Evolutionary conservation across 2,113 vertebrate species (phyloP), one percentile per base, ranked within the genome.

Genomic region (Trogon surrucura): DNA sequence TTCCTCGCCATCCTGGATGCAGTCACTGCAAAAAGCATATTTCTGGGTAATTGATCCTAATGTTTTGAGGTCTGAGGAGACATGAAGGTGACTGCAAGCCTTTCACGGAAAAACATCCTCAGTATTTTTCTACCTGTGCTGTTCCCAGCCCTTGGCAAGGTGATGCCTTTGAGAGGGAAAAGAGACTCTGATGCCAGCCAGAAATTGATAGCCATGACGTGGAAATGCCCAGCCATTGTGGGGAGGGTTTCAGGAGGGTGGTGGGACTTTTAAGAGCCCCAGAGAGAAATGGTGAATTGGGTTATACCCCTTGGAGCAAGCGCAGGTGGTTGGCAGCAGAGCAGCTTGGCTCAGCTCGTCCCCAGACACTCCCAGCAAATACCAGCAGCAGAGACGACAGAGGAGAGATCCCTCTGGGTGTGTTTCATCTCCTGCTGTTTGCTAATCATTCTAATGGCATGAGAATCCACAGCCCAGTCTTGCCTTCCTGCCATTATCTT

Each of bases 121-220:
- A 6, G 17, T 70, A 66, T 25, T 12, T 1, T 72, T 41, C 79
- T n/a, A 30, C 19, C 8, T 47, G 41, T 10, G 41, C 56, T 36
- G 51, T 69, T 66, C 20, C 44, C 32, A 64, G 41, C 30, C 71
- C 47, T 71, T 34, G 61, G 32, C 61, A 77, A 53, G 27, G 44
- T 77, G 88, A 41, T 0, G 1, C 34, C 78, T 38, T 32, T 36
- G 51, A 29, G 41, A 27, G 34, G 32, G 29, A 67, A 32, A 5
- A 60, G 36, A 77, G 38, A 2, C 30, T 32, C 14, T 51, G 15
- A 0, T 8, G 1, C 11, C 16, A 61, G 34, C 34, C 11, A 22
- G 47, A 69, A 57, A 4, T 15, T 1, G 1, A 3, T 32, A 58
- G 8, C n/a, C 3, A 1, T 3, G 8, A 16, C 17, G 17, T 19